Conservation (phyloP, 2,113 vertebrate species). For the Myxocyprinus asiaticus region DNA sequence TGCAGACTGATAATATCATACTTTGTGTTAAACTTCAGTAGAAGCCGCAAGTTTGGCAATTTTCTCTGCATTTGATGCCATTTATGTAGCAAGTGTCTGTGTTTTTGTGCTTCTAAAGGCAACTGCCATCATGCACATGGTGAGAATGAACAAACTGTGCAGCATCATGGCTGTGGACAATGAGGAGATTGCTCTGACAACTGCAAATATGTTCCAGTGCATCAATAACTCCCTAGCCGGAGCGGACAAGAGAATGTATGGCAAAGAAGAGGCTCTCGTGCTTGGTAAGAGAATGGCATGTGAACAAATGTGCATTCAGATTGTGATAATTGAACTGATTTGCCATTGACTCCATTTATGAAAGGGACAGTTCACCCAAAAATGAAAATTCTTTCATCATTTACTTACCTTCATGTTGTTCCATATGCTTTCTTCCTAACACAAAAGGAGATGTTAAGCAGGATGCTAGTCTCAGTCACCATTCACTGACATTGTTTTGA, state of each 20-base stretch:
- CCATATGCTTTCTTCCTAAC: too few relatives aligned
- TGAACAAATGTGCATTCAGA: too few relatives aligned
- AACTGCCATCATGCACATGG: slow-evolving; percentile 82
- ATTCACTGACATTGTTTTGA: too few relatives aligned
- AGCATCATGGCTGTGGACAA: slow-evolving; percentile 88
- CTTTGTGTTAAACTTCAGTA: not conserved
- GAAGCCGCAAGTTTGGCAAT: too few relatives aligned
- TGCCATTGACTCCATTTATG: too few relatives aligned
- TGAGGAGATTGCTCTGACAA: slow-evolving; percentile 86
- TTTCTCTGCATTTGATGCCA: not conserved
- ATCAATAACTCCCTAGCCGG: slow-evolving; percentile 87
- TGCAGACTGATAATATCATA: not conserved
- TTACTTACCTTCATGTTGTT: too few relatives aligned
- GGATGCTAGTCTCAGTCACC: too few relatives aligned
- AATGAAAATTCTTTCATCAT: too few relatives aligned
- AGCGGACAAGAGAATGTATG: slow-evolving; percentile 82
- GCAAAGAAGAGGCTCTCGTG: slow-evolving; percentile 90
- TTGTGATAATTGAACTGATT: too few relatives aligned
- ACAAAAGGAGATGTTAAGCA: too few relatives aligned
- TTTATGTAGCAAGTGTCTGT: slow-evolving; percentile 3
- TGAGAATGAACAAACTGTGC: slow-evolving; percentile 85
- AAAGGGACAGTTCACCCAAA: too few relatives aligned
- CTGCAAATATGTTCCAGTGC: slow-evolving; percentile 89
- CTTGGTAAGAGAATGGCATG: slow-evolving; percentile 76
- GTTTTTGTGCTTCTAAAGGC: slow-evolving; percentile 71